Evolutionary conservation across 1,140 invertebrate species (phyloP).

Genomic region (Dermatophagoides farinae): DNA sequence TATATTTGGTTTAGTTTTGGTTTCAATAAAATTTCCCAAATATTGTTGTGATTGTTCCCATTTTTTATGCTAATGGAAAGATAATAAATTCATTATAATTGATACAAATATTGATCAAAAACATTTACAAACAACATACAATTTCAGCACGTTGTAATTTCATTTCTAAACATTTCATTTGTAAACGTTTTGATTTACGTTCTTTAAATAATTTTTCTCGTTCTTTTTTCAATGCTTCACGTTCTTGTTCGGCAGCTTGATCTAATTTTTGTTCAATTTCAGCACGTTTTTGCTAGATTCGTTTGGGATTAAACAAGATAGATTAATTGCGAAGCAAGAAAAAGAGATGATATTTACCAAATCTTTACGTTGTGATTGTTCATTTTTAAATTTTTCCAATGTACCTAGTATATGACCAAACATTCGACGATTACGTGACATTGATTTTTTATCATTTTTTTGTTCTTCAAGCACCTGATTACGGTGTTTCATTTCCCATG

Average conservation of each 20-base stretch:
- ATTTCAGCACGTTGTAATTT: slow-evolving; percentile 70
- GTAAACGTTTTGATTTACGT: slow-evolving; percentile 60
- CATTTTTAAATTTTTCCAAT: slow-evolving; percentile 79
- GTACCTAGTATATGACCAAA: slow-evolving; percentile 83
- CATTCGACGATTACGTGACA: slow-evolving; percentile 68
- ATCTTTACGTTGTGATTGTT: slow-evolving; percentile 64
- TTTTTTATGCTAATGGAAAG: slow-evolving; percentile 36
- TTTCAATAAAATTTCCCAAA: slow-evolving; percentile 62
- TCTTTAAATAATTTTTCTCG: slow-evolving; percentile 61
- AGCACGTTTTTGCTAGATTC: slow-evolving; percentile 42
- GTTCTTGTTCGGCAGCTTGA: slow-evolving; percentile 65
- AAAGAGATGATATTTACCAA: slow-evolving; percentile 27
- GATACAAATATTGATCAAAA: neutral
- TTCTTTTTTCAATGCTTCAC: slow-evolving; percentile 60
- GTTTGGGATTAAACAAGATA: slow-evolving; percentile 23
- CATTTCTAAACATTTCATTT: slow-evolving; percentile 67
- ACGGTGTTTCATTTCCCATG: slow-evolving; percentile 32
- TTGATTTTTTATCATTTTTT: slow-evolving; percentile 54
- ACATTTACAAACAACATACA: slow-evolving; percentile 29
- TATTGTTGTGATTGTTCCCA: slow-evolving; percentile 61
- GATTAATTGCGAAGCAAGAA: neutral
- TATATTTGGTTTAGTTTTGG: slow-evolving; percentile 59
- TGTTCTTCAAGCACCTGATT: slow-evolving; percentile 61
- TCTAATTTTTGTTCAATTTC: slow-evolving; percentile 82
- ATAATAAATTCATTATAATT: slow-evolving; percentile 1